Conservation (phyloP, 2,797 vertebrate genomes). For the Pseudomugil gertrudae region DNA sequence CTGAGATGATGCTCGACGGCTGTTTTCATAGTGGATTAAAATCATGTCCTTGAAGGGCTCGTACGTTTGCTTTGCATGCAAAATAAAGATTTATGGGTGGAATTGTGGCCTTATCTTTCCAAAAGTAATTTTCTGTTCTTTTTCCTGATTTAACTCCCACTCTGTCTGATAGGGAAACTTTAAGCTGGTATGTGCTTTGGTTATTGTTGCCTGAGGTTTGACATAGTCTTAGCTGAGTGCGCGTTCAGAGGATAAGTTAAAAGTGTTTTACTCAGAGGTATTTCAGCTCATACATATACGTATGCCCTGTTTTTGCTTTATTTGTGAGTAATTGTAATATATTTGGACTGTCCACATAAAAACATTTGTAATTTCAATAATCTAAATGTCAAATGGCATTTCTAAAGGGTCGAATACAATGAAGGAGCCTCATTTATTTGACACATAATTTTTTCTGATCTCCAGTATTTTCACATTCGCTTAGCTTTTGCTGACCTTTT, state of each 20-base stretch:
- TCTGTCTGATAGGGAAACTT: conserved; percentile 44
- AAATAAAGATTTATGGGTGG: conserved; percentile 53
- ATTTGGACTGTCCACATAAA: background rate
- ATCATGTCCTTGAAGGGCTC: conserved; percentile 58
- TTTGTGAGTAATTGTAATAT: background rate
- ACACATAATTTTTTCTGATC: conserved; percentile 36
- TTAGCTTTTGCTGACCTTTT: conserved; percentile 52
- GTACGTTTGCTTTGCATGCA: conserved; percentile 56
- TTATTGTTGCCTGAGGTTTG: conserved; percentile 26
- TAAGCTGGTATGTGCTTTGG: conserved; percentile 31
- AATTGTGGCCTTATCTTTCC: conserved; percentile 37
- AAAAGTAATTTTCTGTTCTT: conserved; percentile 35
- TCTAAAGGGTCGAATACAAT: background rate
- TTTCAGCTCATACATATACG: too few species aligned
- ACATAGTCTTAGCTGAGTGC: too few species aligned
- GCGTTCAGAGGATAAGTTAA: too few species aligned
- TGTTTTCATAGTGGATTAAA: conserved; percentile 73
- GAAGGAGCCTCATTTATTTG: background rate
- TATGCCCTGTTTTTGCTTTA: too few species aligned
- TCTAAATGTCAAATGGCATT: conserved; percentile 3
- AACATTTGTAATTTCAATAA: background rate
- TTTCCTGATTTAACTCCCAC: conserved; percentile 25
- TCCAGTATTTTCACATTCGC: conserved; percentile 28
- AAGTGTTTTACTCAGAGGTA: too few species aligned
- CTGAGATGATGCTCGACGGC: conserved; percentile 67